phyloP scores from a whole-genome alignment of 2,888 invertebrate species.

The Camponotus fellah region DNA sequence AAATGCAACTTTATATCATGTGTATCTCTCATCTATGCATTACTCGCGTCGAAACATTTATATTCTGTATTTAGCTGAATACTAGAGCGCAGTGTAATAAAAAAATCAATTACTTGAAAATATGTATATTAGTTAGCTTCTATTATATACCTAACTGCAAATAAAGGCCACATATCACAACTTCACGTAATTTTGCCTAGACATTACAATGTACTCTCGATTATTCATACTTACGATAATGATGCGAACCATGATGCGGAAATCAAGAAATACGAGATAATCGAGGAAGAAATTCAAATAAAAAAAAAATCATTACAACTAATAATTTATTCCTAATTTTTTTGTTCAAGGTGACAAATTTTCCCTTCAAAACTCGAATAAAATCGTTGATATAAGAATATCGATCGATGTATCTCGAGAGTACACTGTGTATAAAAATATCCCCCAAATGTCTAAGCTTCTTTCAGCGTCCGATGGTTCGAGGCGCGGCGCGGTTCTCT shows the following conservation, averaged over 20 bases:
- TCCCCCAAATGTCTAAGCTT: slow-evolving; percentile 46
- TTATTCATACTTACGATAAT: background rate
- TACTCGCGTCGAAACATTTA: slow-evolving; percentile 45
- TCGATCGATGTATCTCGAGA: slow-evolving; percentile 11
- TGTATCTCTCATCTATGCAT: slow-evolving; percentile 44
- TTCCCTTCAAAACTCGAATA: no score
- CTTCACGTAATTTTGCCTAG: slow-evolving; percentile 34
- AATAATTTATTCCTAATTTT: background rate
- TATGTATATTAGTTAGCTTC: slow-evolving; percentile 49
- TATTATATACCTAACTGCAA: slow-evolving; percentile 38
- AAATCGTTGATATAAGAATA: no score
- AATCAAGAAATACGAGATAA: background rate
- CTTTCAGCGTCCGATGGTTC: slow-evolving; percentile 50
- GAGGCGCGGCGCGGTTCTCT: slow-evolving; percentile 41
- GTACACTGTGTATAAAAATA: slow-evolving; percentile 16
- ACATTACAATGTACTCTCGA: slow-evolving; percentile 45
- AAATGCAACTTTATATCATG: slow-evolving; percentile 32
- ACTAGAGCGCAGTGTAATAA: slow-evolving; percentile 50
- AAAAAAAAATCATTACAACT: background rate
- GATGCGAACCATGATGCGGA: no score
- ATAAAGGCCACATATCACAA: slow-evolving; percentile 55
- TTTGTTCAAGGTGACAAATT: background rate
- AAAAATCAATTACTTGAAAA: slow-evolving; percentile 38
- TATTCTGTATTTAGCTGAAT: slow-evolving; percentile 52
- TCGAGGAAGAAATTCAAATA: background rate